phyloP scores from a whole-genome alignment of 2,113 vertebrate species.

The Pachycephala philippinensis region DNA sequence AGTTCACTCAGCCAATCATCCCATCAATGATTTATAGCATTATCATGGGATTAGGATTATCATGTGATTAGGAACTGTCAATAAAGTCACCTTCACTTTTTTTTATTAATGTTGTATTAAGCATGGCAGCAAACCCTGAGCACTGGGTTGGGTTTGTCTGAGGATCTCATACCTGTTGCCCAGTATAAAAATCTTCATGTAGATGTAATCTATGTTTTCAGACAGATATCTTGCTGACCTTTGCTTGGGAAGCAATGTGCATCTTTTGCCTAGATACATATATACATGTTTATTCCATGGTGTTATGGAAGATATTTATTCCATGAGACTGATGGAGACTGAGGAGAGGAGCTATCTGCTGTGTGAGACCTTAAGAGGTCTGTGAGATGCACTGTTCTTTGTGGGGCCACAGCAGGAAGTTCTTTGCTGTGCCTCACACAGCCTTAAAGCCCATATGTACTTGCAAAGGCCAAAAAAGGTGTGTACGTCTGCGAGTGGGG shows the following conservation, averaged over 20 bases:
- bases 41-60: neutral
- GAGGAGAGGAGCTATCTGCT: neutral
- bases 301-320: neutral
- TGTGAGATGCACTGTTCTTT: neutral
- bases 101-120: neutral
- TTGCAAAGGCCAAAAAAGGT: neutral
- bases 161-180: neutral
- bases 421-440: neutral
- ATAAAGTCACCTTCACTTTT: neutral
- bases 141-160: neutral
- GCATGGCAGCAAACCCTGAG: neutral
- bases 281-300: neutral
- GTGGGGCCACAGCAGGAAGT: neutral
- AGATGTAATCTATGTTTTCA: neutral
- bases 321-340: neutral
- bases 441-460: neutral
- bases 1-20: neutral
- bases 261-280: neutral
- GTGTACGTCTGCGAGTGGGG: neutral
- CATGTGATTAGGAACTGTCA: neutral
- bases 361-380: neutral
- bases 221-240: neutral
- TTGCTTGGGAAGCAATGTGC: neutral
- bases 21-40: neutral
- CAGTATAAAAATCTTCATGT: neutral